phyloP scores from a whole-genome alignment of 2,888 invertebrate genomes.

The Macropis europaea region DNA sequence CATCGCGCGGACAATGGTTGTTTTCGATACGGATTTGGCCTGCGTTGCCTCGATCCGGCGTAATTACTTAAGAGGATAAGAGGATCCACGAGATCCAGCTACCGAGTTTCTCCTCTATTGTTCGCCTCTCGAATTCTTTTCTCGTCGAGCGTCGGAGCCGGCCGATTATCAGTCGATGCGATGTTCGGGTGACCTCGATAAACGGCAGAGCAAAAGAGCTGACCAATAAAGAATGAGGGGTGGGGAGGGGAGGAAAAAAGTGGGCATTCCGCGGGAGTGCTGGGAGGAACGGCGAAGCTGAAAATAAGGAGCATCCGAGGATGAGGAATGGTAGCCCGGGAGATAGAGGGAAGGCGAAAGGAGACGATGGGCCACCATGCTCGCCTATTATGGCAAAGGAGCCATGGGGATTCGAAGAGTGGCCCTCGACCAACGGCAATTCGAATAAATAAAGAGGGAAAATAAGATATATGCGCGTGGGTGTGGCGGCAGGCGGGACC shows the following conservation, averaged over 20 bases:
- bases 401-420: conserved; percentile 69
- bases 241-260: neutral
- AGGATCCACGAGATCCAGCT: conserved; percentile 54
- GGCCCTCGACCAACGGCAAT: conserved; percentile 75
- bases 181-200: neutral
- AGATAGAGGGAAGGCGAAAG: conserved; percentile 56
- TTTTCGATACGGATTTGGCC: conserved; percentile 18
- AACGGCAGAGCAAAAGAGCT: neutral
- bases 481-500: conserved; percentile 78
- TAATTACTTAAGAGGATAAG: conserved; percentile 66
- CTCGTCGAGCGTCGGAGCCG: no score
- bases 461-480: conserved; percentile 72
- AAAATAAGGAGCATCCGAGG: conserved; percentile 50
- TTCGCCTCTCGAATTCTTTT: no score
- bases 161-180: neutral
- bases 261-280: neutral
- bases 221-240: neutral
- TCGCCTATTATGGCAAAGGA: conserved; percentile 71
- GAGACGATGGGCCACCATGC: conserved; percentile 72
- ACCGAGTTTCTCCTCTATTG: conserved; percentile 3
- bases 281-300: conserved; percentile 18
- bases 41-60: conserved; percentile 36
- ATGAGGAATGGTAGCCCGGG: conserved; percentile 58
- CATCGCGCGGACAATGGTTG: conserved; percentile 24
- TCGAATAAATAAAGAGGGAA: conserved; percentile 75